These are phyloP conservation scores for Helleia helle DNA, from an alignment of 2,888 invertebrate species.

Conservation along the genomic window DNA sequence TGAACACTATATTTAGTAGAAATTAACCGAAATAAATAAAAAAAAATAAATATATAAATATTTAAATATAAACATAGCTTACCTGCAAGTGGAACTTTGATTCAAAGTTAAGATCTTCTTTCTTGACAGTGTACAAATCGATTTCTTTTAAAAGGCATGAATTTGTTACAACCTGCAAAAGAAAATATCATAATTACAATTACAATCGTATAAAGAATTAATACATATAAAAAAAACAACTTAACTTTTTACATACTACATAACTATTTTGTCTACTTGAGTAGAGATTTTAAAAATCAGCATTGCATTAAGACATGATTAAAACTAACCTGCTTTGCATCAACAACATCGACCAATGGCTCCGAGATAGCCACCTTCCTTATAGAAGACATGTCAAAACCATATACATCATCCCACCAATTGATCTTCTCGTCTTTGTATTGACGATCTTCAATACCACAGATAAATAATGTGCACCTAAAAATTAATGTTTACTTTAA, in stretches of 20 bases:
- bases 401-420: slow-evolving; percentile 99
- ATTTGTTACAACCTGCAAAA: slow-evolving; percentile 88
- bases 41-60: too few species aligned
- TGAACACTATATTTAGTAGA: too few species aligned
- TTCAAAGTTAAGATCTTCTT: slow-evolving; percentile 93
- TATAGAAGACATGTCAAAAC: slow-evolving; percentile 99
- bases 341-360: slow-evolving; percentile 98
- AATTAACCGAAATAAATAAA: too few species aligned
- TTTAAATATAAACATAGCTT: too few species aligned
- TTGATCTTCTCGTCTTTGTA: slow-evolving; percentile 99
- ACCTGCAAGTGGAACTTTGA: slow-evolving; percentile 87
- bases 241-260: too few species aligned
- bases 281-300: background rate
- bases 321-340: slow-evolving; percentile 87
- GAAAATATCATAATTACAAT: too few species aligned
- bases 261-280: too few species aligned
- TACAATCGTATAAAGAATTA: too few species aligned
- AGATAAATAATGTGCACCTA: slow-evolving; percentile 93
- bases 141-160: slow-evolving; percentile 97
- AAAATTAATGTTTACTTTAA: slow-evolving; percentile 1
- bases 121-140: slow-evolving; percentile 97
- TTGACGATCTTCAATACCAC: slow-evolving; percentile 96
- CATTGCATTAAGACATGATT: background rate
- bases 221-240: too few species aligned
- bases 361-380: slow-evolving; percentile 98